These are phyloP conservation scores for Tachystola acroxantha DNA, from an alignment of 2,888 invertebrate species.

Conservation along the genomic window DNA sequence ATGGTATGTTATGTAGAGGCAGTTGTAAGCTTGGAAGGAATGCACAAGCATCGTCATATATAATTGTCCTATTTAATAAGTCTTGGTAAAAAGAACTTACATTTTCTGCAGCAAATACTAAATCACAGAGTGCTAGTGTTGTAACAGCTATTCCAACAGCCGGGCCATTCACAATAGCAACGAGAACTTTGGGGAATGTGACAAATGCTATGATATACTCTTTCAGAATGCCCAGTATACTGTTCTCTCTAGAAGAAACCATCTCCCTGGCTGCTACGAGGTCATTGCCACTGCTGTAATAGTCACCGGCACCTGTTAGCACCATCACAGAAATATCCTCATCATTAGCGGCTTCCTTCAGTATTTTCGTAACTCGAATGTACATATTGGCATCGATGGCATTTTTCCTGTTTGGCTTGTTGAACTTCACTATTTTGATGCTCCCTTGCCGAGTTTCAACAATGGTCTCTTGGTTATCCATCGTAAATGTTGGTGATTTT, in stretches of 20 bases:
- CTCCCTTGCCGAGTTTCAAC: conserved; percentile 38
- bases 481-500: conserved; percentile 8
- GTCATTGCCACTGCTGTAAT: conserved; percentile 93
- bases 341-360: conserved; percentile 84
- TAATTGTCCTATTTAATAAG: conserved; percentile 3
- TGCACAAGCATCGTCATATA: too few species aligned
- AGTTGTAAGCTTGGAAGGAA: too few species aligned
- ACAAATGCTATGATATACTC: conserved; percentile 87
- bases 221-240: conserved; percentile 47
- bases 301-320: conserved; percentile 88
- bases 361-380: conserved; percentile 75
- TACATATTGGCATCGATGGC: conserved; percentile 86
- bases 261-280: conserved; percentile 33
- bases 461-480: conserved; percentile 36
- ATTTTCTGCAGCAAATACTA: conserved; percentile 91
- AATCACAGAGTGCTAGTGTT: conserved; percentile 90
- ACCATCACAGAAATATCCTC: conserved; percentile 83
- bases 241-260: conserved; percentile 25
- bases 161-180: conserved; percentile 95
- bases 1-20: too few species aligned
- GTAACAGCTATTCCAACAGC: conserved; percentile 95
- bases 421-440: conserved; percentile 79
- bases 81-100: conserved; percentile 65
- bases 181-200: conserved; percentile 91
- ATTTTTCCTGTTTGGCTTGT: conserved; percentile 89